phyloP scores from a whole-genome alignment of 2,797 vertebrate species.

The Ficedula albicollis region DNA sequence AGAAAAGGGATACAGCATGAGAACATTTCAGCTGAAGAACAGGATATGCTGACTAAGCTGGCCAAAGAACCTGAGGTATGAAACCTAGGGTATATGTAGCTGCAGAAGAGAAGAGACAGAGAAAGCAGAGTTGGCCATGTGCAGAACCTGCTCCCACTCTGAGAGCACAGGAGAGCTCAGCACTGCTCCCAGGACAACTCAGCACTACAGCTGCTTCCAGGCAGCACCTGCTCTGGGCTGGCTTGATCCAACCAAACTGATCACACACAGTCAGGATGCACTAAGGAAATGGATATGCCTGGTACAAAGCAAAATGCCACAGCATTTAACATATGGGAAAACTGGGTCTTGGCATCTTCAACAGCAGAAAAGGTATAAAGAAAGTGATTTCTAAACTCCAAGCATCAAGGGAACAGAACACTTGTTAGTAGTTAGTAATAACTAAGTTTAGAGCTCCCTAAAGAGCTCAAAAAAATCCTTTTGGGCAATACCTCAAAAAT shows the following conservation, averaged over 20 bases:
- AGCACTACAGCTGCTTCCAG: background rate
- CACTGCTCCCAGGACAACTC: background rate
- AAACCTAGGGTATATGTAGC: background rate
- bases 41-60: background rate
- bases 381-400: background rate
- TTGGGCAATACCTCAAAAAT: background rate
- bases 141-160: background rate
- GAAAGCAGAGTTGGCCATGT: background rate
- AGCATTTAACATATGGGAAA: background rate
- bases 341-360: background rate
- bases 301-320: background rate
- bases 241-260: background rate
- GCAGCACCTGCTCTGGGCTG: background rate
- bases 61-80: background rate
- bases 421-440: background rate
- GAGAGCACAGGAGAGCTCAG: background rate
- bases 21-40: background rate
- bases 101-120: background rate
- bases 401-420: background rate
- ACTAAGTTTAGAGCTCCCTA: background rate
- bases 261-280: background rate
- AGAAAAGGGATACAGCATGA: background rate
- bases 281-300: background rate
- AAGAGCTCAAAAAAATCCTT: background rate
- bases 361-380: background rate